Conservation (phyloP, 2,113 vertebrate genomes). For the Acanthochromis polyacanthus region DNA sequence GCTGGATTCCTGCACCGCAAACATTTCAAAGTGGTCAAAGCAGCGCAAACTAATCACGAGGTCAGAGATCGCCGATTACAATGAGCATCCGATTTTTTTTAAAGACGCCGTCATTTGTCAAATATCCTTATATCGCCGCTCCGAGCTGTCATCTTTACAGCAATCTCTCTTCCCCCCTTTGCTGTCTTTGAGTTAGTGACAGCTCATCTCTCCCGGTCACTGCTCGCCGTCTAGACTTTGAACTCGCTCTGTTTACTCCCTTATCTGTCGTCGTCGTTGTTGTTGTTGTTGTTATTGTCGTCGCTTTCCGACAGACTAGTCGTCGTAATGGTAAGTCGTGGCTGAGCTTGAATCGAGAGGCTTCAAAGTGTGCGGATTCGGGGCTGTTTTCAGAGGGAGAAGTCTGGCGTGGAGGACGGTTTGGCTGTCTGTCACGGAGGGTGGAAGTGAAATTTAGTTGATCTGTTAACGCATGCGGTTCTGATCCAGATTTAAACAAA, state of each 20-base stretch:
- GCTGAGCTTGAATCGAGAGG: constrained; percentile 29
- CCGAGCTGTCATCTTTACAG: constrained; percentile 74
- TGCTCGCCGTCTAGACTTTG: constrained; percentile 76
- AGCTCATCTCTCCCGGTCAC: constrained; percentile 80
- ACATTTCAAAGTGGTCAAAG: constrained; percentile 58
- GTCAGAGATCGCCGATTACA: constrained; percentile 73
- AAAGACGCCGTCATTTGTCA: constrained; percentile 77
- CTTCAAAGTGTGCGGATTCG: constrained; percentile 67
- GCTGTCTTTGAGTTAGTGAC: constrained; percentile 78
- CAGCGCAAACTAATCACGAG: constrained; percentile 41
- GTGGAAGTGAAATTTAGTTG: background rate
- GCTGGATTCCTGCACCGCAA: constrained; percentile 5
- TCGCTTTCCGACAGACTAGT: constrained; percentile 44
- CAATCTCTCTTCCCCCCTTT: background rate
- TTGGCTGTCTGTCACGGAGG: constrained; percentile 11
- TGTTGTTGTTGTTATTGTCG: constrained; percentile 34
- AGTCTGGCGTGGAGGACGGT: constrained; percentile 3
- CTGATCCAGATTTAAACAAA: background rate
- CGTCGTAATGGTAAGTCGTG: constrained; percentile 38
- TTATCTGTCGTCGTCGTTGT: constrained; percentile 69
- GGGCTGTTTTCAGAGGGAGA: constrained; percentile 34
- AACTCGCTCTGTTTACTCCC: constrained; percentile 74
- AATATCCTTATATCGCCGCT: constrained; percentile 66
- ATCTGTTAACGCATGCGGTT: constrained; percentile 7
- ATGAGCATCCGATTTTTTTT: constrained; percentile 63